Conservation (phyloP, 2,888 invertebrate species). For the Cecidostiba fungosa region DNA sequence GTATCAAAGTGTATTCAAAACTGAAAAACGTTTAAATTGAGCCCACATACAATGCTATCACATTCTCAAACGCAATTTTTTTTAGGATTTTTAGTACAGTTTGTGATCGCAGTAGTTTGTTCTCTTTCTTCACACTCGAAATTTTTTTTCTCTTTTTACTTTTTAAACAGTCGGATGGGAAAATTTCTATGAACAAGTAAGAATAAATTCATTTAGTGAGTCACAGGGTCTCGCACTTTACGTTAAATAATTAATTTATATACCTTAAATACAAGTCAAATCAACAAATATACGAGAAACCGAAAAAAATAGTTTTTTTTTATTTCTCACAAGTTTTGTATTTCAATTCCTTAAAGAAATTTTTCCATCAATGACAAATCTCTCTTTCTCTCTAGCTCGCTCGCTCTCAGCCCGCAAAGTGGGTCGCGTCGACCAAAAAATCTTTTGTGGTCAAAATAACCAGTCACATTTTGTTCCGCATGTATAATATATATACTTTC, state of each 20-base stretch:
- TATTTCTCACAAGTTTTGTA: conserved; percentile 51
- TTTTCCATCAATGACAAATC: conserved; percentile 59
- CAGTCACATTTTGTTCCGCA: conserved; percentile 56
- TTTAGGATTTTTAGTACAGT: conserved; percentile 58
- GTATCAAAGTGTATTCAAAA: conserved; percentile 63
- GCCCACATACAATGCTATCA: conserved; percentile 61
- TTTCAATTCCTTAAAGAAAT: conserved; percentile 65
- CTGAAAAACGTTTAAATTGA: conserved; percentile 58
- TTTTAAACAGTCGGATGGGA: conserved; percentile 47
- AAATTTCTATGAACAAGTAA: conserved; percentile 55
- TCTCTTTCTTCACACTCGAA: conserved; percentile 43
- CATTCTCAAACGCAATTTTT: conserved; percentile 62
- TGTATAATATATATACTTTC: conserved; percentile 59
- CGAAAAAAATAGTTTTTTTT: conserved; percentile 29
- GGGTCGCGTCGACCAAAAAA: conserved; percentile 54
- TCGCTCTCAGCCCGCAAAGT: conserved; percentile 33
- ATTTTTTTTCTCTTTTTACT: conserved; percentile 38
- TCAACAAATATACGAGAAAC: conserved; percentile 62
- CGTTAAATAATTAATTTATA: conserved; percentile 56
- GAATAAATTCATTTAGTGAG: conserved; percentile 31
- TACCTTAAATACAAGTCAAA: conserved; percentile 64
- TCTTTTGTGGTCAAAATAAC: conserved; percentile 54
- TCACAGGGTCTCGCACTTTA: conserved; percentile 27
- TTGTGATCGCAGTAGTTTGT: conserved; percentile 58
- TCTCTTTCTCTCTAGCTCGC: conserved; percentile 35